Percentiles rank a stretch among this genome's conserved stretches.
phyloP scores from a whole-genome alignment of 2,113 vertebrate genomes.

The Phaethon lepturus region DNA sequence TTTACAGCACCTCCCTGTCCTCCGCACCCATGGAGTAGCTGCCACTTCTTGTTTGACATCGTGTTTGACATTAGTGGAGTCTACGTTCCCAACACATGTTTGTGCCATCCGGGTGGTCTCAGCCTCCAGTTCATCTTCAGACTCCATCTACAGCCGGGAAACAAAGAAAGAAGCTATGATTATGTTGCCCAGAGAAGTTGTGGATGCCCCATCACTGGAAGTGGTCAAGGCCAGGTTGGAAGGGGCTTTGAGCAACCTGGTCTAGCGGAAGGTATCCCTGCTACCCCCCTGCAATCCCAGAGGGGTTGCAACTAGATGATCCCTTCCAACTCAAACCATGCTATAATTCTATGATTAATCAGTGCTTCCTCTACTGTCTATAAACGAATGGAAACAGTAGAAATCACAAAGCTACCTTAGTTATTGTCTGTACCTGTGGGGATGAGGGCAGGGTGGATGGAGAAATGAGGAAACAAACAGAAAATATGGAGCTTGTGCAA shows the following conservation, averaged over 20 bases:
- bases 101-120: accelerated
- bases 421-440: background rate
- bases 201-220: no score
- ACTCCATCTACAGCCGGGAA: background rate
- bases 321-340: no score
- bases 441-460: background rate
- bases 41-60: no score
- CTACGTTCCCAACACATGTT: accelerated
- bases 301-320: no score
- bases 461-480: background rate
- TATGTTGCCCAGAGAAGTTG: background rate
- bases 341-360: background rate
- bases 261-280: no score
- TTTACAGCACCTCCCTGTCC: accelerated
- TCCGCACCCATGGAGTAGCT: accelerated
- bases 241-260: no score
- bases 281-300: no score
- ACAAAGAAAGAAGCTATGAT: background rate
- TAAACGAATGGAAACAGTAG: background rate
- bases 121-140: background rate
- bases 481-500: background rate
- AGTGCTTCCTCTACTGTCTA: background rate
- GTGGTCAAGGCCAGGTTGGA: no score
- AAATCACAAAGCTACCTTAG: background rate
- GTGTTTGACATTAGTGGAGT: background rate